These are phyloP conservation scores for Crenuchus spilurus DNA, from an alignment of 2,797 vertebrate species.

Conservation along the genomic window DNA sequence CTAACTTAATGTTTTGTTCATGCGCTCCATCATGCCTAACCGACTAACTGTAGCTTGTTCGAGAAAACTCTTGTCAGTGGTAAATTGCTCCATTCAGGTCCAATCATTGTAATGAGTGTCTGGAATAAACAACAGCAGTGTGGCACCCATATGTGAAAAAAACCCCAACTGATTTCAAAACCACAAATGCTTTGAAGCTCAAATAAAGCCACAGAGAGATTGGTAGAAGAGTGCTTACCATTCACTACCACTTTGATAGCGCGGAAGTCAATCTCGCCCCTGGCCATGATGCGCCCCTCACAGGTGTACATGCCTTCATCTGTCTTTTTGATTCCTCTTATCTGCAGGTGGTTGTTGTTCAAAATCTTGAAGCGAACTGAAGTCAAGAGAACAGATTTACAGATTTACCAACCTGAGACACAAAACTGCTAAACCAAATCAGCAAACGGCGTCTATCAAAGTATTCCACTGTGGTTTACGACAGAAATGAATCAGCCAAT, in stretches of 20 bases:
- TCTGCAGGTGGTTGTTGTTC: slow-evolving; percentile 96
- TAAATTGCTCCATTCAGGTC: slow-evolving; percentile 23
- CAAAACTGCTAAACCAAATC: background rate
- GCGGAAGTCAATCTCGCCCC: slow-evolving; percentile 95
- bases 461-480: background rate
- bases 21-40: background rate
- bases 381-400: slow-evolving; percentile 10
- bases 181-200: slow-evolving; percentile 43
- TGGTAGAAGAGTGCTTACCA: slow-evolving; percentile 77
- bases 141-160: slow-evolving; percentile 16
- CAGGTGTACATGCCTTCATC: slow-evolving; percentile 95
- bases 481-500: background rate
- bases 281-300: slow-evolving; percentile 92
- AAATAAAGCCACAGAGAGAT: background rate
- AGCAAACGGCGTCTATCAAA: too few species aligned
- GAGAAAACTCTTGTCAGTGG: background rate
- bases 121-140: slow-evolving; percentile 3
- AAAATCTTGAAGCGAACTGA: slow-evolving; percentile 91
- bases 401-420: background rate
- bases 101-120: slow-evolving; percentile 23
- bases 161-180: slow-evolving; percentile 22
- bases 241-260: slow-evolving; percentile 94
- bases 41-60: background rate
- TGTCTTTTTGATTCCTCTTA: slow-evolving; percentile 93
- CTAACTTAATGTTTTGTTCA: background rate